These are phyloP conservation scores for Phyllostomus hastatus DNA, from an alignment of 2,113 vertebrate species.

Conservation along the genomic window DNA sequence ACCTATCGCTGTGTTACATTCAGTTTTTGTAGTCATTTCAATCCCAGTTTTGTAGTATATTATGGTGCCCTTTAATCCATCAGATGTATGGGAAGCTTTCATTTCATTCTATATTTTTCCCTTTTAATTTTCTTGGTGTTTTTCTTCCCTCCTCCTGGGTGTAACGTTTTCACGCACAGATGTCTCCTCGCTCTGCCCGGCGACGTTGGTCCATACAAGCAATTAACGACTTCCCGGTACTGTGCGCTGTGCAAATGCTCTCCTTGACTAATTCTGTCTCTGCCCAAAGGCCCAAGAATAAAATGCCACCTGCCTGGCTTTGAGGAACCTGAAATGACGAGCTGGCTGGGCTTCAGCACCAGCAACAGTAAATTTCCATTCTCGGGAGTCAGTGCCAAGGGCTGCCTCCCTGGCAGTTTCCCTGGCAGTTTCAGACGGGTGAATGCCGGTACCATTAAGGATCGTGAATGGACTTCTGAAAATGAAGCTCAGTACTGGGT, in stretches of 20 bases:
- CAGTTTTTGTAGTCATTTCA: background rate
- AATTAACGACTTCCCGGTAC: slow-evolving; percentile 98
- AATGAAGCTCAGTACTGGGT: slow-evolving; percentile 2
- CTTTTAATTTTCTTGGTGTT: slow-evolving; percentile 84
- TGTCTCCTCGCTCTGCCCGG: slow-evolving; percentile 92
- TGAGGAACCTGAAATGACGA: slow-evolving; percentile 80
- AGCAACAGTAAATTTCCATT: slow-evolving; percentile 13
- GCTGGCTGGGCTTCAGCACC: slow-evolving; percentile 42
- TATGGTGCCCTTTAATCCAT: slow-evolving; percentile 72
- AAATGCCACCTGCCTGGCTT: slow-evolving; percentile 84
- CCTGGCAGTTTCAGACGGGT: background rate
- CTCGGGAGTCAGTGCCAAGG: background rate
- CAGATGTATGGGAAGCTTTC: slow-evolving; percentile 75
- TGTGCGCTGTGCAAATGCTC: slow-evolving; percentile 85
- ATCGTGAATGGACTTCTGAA: background rate
- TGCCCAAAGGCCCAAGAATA: slow-evolving; percentile 91
- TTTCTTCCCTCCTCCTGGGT: slow-evolving; percentile 86
- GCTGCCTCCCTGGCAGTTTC: background rate
- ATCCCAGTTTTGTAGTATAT: background rate
- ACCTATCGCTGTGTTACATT: background rate
- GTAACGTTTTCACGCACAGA: slow-evolving; percentile 89
- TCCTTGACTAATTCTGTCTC: slow-evolving; percentile 82
- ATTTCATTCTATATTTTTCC: slow-evolving; percentile 81
- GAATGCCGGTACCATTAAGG: background rate
- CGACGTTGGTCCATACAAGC: slow-evolving; percentile 99